Evolutionary conservation across 2,113 vertebrate species (phyloP).

Genomic region (Sapajus apella): DNA sequence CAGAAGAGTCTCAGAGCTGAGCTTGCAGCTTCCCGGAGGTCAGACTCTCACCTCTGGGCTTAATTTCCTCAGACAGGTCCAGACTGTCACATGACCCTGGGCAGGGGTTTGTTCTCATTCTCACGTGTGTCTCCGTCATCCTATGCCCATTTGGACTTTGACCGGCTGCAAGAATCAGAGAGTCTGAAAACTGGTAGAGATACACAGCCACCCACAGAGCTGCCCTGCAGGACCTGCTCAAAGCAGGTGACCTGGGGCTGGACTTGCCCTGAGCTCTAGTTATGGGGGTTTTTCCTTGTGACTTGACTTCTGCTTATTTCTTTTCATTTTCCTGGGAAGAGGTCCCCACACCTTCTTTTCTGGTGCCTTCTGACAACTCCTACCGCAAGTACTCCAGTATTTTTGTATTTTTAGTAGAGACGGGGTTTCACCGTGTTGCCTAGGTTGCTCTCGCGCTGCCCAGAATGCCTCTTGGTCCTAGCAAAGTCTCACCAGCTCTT

Average conservation of each 20-base stretch:
- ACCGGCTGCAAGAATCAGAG: fast-evolving
- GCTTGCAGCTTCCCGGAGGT: neutral
- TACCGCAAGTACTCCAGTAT: no score
- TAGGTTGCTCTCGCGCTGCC: no score
- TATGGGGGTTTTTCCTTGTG: fast-evolving
- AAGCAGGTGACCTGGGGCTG: neutral
- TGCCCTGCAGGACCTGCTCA: no score
- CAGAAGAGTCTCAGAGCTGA: neutral
- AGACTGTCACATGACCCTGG: fast-evolving
- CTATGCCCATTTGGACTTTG: fast-evolving
- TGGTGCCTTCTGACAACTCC: neutral
- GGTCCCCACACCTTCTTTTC: neutral
- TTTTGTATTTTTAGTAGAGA: no score
- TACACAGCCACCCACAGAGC: fast-evolving
- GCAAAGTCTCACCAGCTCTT: neutral
- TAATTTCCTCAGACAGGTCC: neutral
- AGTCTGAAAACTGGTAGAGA: neutral
- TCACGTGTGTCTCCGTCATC: fast-evolving
- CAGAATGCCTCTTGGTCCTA: fast-evolving
- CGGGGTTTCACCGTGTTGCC: no score
- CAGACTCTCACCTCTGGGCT: no score
- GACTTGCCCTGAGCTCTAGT: neutral
- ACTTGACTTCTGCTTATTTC: neutral
- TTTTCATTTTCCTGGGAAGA: neutral
- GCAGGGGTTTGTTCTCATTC: no score